Evolutionary conservation across 2,113 vertebrate genomes (phyloP), one percentile per base, ranked within the genome.

Genomic region (Rousettus leschenaultii): DNA sequence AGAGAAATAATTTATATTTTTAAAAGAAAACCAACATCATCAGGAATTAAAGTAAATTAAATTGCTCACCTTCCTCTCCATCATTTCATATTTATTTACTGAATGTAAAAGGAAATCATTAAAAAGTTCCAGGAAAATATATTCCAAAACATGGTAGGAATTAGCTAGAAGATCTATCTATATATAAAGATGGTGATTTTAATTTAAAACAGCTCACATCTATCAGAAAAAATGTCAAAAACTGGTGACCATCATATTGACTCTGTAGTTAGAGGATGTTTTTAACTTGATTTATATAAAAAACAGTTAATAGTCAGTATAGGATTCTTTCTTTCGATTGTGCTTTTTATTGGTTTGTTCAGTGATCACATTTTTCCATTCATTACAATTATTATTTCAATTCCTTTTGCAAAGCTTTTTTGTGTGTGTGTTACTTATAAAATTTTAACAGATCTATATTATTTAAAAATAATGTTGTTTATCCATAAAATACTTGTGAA

Each of bases 1-100:
- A 86, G 22, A 63, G 70, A 96, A 91, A 95, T 86, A 95, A 83
- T n/a, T 65, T 94, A 19, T 86, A 82, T 66, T 95, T 96, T 96
- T 97, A 86, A 96, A 95, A 87, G 38, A 65, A 95, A 96, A 94
- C 95, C 91, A 94, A 88, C 61, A 77, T 9, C 28, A 33, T 19
- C 1, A 73, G 40, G 10, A 95, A 83, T 96, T 91, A 86, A 57
- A 96, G 94, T 91, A 95, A 83, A 91, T 94, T 94, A 80, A 82
- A 95, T 94, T 94, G 61, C n/a, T 85, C 51, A 82, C 63, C 33
- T 91, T 95, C 48, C 16, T 63, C 55, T 83, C 48, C 73, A 78
- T 9, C 35, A 89, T 89, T 96, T 95, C 73, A 75, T 93, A 77
- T 77, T 73, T 94, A 93, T 65, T 96, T 38, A 89, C 13, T 35